Conservation (phyloP, 2,113 vertebrate species). For the Fregata magnificens region DNA sequence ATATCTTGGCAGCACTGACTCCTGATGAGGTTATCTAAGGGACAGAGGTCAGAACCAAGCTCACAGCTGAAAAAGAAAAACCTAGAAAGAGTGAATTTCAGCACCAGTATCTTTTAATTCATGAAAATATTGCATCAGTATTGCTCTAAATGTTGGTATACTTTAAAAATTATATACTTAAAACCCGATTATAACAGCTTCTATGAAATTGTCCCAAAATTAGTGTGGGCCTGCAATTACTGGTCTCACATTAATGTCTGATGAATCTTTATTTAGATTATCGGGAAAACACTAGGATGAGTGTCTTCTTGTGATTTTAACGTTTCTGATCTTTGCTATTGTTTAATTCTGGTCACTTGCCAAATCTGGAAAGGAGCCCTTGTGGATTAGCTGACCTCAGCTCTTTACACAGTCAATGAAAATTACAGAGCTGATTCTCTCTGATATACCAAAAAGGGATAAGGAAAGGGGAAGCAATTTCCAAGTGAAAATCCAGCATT, state of each 20-base stretch:
- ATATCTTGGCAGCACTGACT: neutral
- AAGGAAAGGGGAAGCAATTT: neutral
- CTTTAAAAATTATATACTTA: neutral
- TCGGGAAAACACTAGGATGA: neutral
- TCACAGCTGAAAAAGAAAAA: neutral
- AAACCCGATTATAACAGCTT: neutral
- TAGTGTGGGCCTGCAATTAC: neutral
- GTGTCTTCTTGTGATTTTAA: slow-evolving; percentile 11
- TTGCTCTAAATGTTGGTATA: neutral
- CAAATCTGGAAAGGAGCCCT: slow-evolving; percentile 33
- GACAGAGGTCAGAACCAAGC: neutral
- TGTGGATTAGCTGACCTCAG: slow-evolving; percentile 51
- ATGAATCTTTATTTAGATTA: neutral
- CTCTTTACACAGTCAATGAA: slow-evolving; percentile 47
- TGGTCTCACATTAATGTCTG: neutral
- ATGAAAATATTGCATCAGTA: neutral
- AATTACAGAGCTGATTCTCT: slow-evolving; percentile 44
- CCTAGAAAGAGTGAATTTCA: neutral
- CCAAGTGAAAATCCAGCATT: slow-evolving; percentile 15
- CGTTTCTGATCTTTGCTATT: neutral
- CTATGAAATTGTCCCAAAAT: neutral
- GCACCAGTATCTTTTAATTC: neutral
- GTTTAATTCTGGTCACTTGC: slow-evolving; percentile 50
- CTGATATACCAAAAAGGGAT: neutral
- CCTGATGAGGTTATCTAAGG: neutral